Conservation (phyloP, 2,888 invertebrate species). For the Apeira syringaria region DNA sequence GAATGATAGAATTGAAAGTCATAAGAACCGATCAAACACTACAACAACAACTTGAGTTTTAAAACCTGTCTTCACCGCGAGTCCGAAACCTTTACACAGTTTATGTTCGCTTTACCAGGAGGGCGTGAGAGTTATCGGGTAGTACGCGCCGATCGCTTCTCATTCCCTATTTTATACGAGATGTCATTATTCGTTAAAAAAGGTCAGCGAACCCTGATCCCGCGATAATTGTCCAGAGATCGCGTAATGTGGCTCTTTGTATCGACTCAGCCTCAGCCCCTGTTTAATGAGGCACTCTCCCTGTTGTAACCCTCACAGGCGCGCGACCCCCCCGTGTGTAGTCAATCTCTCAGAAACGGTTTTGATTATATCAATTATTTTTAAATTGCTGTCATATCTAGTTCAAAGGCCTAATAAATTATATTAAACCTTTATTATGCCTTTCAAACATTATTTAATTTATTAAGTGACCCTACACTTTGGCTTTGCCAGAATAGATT, state of each 20-base stretch:
- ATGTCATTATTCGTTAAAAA: conserved; percentile 11
- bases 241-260: conserved; percentile 22
- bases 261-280: conserved; percentile 18
- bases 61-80: conserved; percentile 8
- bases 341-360: background rate
- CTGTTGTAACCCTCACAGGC: conserved; percentile 47
- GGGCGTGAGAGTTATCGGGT: conserved; percentile 3
- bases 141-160: conserved; percentile 10
- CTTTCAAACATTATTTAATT: too few species aligned
- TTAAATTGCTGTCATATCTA: background rate
- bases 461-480: too few species aligned
- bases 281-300: conserved; percentile 47
- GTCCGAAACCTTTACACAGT: conserved; percentile 8
- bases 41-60: too few species aligned
- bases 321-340: conserved; percentile 1
- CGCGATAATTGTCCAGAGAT: conserved; percentile 22
- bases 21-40: too few species aligned
- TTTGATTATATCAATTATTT: conserved; percentile 5
- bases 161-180: conserved; percentile 12
- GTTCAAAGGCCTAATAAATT: background rate
- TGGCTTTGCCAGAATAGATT: too few species aligned
- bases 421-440: too few species aligned
- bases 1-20: too few species aligned
- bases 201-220: conserved; percentile 1
- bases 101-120: conserved; percentile 17